phyloP scores from a whole-genome alignment of 1,140 invertebrate genomes.

The Neodiprion virginianus region DNA sequence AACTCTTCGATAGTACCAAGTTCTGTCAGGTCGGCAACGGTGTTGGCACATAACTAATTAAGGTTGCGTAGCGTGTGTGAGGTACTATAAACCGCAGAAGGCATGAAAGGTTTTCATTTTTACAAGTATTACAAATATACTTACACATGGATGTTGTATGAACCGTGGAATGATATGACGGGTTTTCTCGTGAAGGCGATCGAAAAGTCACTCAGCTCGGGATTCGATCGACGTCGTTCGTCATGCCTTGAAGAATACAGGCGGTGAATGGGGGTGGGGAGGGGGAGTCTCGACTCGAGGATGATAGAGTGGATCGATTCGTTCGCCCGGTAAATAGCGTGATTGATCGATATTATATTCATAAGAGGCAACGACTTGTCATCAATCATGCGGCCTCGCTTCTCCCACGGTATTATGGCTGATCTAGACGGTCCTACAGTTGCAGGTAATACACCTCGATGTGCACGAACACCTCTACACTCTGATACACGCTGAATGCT shows the following conservation, averaged over 20 bases:
- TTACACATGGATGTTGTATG: too few species aligned
- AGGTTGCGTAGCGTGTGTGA: too few species aligned
- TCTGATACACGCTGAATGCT: background rate
- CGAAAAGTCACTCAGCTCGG: conserved; percentile 21
- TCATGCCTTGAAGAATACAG: conserved; percentile 19
- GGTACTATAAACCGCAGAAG: too few species aligned
- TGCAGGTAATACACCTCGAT: too few species aligned
- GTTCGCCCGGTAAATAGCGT: conserved; percentile 56
- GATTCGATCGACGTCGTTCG: conserved; percentile 20
- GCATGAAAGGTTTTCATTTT: too few species aligned
- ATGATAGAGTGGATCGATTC: conserved; percentile 57
- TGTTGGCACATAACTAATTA: too few species aligned
- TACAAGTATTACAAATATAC: too few species aligned
- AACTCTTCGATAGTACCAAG: too few species aligned
- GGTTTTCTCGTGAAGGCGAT: background rate
- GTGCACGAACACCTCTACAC: background rate
- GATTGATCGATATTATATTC: conserved; percentile 63
- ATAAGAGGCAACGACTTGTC: conserved; percentile 58
- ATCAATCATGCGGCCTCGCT: conserved; percentile 51
- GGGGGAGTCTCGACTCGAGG: conserved; percentile 24
- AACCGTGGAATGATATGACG: too few species aligned
- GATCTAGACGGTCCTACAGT: too few species aligned
- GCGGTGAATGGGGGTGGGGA: conserved; percentile 22
- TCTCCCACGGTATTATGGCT: background rate
- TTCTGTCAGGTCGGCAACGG: too few species aligned